phyloP scores from a whole-genome alignment of 2,113 vertebrate genomes.

The Spermophilus dauricus region DNA sequence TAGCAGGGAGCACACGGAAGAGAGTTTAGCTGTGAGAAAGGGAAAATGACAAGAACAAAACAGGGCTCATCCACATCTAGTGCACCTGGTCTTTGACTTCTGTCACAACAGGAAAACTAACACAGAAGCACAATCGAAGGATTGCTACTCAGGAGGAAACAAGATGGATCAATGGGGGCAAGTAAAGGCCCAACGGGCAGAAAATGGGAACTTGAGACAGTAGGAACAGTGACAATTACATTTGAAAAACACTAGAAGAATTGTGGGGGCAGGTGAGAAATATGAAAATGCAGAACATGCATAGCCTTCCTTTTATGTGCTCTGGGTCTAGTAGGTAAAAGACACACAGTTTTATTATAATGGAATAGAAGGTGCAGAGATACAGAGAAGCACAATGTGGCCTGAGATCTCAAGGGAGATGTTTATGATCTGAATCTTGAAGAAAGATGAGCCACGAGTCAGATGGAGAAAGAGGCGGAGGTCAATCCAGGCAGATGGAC shows the following conservation, averaged over 20 bases:
- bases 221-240: background rate
- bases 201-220: background rate
- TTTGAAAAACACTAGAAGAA: background rate
- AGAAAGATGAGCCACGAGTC: background rate
- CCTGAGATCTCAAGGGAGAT: background rate
- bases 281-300: accelerated
- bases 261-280: background rate
- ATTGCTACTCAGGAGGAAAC: background rate
- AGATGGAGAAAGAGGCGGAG: background rate
- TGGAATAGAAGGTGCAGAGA: background rate
- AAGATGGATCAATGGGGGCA: background rate
- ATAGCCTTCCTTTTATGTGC: background rate
- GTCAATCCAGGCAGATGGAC: background rate
- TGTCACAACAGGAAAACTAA: background rate
- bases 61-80: too few relatives aligned
- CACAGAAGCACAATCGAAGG: background rate
- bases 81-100: background rate
- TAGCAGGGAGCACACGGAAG: background rate
- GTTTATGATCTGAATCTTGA: background rate
- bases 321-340: background rate
- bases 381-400: background rate
- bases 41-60: background rate
- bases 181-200: background rate
- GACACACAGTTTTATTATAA: background rate
- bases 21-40: background rate